Conservation (phyloP, 2,797 vertebrate genomes). For the Sus cebifrons region DNA sequence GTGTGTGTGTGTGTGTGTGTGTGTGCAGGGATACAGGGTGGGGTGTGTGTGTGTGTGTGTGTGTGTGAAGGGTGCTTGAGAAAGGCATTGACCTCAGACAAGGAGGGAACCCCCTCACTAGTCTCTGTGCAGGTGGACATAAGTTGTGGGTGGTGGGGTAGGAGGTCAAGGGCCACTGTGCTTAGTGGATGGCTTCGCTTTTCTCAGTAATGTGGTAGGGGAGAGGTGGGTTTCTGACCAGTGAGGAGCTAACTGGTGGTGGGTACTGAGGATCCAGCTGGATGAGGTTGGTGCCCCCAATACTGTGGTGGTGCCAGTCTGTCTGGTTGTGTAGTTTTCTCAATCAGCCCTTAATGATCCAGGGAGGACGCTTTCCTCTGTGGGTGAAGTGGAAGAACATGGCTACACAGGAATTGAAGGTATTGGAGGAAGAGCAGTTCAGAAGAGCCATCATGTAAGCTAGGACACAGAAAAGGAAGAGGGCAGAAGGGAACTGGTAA, state of each 20-base stretch:
- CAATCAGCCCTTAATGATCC: not conserved
- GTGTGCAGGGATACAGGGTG: not conserved
- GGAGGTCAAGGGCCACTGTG: not conserved
- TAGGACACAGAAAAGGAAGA: conserved; percentile 30
- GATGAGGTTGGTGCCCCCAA: not conserved
- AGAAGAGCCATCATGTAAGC: not conserved
- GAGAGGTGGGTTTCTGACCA: not conserved
- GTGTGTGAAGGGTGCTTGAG: not conserved
- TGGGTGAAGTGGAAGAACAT: not conserved
- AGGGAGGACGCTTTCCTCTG: not conserved
- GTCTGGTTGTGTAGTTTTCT: conserved; percentile 1
- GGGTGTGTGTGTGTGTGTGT: too few relatives aligned
- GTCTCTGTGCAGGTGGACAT: not conserved
- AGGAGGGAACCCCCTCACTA: not conserved
- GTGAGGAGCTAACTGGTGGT: not conserved
- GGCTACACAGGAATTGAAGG: not conserved
- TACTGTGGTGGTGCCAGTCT: not conserved
- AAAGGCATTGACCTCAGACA: not conserved
- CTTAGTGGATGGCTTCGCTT: not conserved
- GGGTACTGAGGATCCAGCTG: not conserved
- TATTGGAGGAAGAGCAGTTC: not conserved
- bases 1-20: too few relatives aligned
- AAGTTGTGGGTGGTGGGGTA: not conserved
- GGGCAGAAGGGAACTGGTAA: not conserved
- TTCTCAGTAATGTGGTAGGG: not conserved